These are phyloP conservation scores for Caranx melampygus DNA, from an alignment of 2,113 vertebrate genomes.

Conservation along the genomic window DNA sequence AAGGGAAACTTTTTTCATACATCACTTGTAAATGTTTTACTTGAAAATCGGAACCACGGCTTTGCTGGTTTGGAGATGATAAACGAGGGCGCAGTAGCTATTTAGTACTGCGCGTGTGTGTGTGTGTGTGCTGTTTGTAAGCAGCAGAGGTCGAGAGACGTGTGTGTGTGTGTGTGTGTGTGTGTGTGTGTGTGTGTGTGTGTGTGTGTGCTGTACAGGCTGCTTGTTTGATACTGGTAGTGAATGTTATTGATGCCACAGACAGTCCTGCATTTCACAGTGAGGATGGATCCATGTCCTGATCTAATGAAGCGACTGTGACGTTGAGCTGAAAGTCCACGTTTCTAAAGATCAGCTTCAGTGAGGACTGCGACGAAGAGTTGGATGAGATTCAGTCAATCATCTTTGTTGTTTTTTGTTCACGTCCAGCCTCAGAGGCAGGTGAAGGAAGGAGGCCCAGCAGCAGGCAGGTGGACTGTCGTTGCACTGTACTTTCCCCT, in stretches of 20 bases:
- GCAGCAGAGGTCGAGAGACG: conserved; percentile 72
- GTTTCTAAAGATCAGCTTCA: conserved; percentile 11
- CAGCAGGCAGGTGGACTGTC: neutral
- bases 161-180: conserved; percentile 22
- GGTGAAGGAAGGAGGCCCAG: neutral
- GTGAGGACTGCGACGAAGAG: neutral
- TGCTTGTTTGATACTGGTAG: conserved; percentile 65
- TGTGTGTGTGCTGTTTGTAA: conserved; percentile 20
- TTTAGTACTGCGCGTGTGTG: conserved; percentile 3
- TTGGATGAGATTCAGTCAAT: neutral
- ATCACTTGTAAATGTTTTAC: conserved; percentile 78
- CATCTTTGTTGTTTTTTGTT: neutral
- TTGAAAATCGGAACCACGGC: conserved; percentile 81
- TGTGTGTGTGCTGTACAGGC: conserved; percentile 21
- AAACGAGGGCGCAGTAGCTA: conserved; percentile 44
- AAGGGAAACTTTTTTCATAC: conserved; percentile 54
- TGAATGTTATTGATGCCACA: conserved; percentile 68
- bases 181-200: conserved; percentile 35
- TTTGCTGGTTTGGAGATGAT: conserved; percentile 60
- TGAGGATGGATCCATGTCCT: neutral
- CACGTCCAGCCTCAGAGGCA: neutral
- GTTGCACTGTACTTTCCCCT: conserved; percentile 32
- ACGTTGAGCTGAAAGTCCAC: conserved; percentile 3
- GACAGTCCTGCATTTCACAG: conserved; percentile 20
- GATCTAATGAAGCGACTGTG: conserved; percentile 20